Base-by-base conservation (phyloP, 2,113 vertebrate species). In the Oostethus manadensis region DNA sequence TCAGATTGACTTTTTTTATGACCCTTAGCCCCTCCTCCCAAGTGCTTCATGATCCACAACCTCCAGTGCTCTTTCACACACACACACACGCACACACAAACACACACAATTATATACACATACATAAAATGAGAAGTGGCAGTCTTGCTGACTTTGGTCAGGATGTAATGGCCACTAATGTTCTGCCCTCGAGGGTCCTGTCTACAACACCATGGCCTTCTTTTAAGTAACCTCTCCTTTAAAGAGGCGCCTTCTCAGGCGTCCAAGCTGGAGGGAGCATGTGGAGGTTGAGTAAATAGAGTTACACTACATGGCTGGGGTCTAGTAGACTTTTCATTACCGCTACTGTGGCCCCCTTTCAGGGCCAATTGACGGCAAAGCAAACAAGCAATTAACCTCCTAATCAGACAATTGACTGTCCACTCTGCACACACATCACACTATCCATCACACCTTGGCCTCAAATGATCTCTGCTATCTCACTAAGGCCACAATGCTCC, bases 341-440 rank as follows among this genome's bases (percentile, higher is more conserved):
- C 53, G 62, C 59, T 29, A 17, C 60, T 60, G 62, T 68, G 83
- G 68, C 66, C 63, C 77, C 77, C 74, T 81, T 87, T 84, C 77
- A 40, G 66, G 45, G 64, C 58, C 83, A 85, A 85, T 80, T 84
- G 81, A 76, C 79, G 5, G 70, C 72, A 80, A 84, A 86, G 74
- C 84, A 85, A 88, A 88, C 83, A 84, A 89, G 84, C 85, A 80
- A 86, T 86, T 81, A 88, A 85, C 86, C 85, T 81, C 76, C 69
- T 79, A 80, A 84, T 81, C 77, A 79, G 70, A 60, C 60, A 60
- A 58, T 62, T 70, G 60, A 62, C 60, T 74, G 48, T 66, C 79
- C 70, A 64, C 58, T 66, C 60, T 58, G 42, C 63, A 61, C 62
- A 43, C 20, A 58, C 68, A 70, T 53, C 58, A 20, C 46, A 48